Evolutionary conservation across 2,113 vertebrate genomes (phyloP).

Genomic region (Cygnus atratus): DNA sequence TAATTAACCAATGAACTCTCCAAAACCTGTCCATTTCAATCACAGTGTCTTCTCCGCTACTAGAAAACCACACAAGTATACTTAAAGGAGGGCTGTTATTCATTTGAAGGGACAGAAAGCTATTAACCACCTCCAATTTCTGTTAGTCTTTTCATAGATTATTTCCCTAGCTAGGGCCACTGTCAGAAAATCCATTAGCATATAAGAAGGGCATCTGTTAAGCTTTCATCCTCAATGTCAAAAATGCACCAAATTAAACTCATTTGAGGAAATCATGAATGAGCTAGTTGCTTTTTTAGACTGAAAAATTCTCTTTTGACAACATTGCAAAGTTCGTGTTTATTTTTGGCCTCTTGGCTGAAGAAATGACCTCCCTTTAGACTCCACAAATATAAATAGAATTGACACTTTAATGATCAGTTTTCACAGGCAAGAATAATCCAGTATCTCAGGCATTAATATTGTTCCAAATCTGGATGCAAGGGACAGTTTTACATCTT

Average conservation of each 20-base stretch:
- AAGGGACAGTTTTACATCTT: neutral
- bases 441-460: neutral
- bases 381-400: slow-evolving; percentile 37
- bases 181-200: neutral
- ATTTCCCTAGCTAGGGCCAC: neutral
- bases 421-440: slow-evolving; percentile 5
- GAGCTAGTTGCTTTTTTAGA: slow-evolving; percentile 24
- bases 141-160: neutral
- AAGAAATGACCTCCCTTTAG: slow-evolving; percentile 21
- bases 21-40: slow-evolving; percentile 1
- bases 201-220: neutral
- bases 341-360: slow-evolving; percentile 30
- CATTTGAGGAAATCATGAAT: neutral
- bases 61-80: neutral
- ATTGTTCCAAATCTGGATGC: neutral
- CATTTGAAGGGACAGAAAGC: neutral
- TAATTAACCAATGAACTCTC: neutral
- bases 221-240: slow-evolving; percentile 15
- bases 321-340: neutral
- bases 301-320: slow-evolving; percentile 38
- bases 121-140: neutral
- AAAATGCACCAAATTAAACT: neutral
- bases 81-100: neutral
- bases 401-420: neutral
- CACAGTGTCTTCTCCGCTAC: neutral